A percentile compares a stretch with the other conserved stretches of the same genome.
Conservation (phyloP, 2,888 invertebrate genomes). For the Scaptomyza cyrtandrae region DNA sequence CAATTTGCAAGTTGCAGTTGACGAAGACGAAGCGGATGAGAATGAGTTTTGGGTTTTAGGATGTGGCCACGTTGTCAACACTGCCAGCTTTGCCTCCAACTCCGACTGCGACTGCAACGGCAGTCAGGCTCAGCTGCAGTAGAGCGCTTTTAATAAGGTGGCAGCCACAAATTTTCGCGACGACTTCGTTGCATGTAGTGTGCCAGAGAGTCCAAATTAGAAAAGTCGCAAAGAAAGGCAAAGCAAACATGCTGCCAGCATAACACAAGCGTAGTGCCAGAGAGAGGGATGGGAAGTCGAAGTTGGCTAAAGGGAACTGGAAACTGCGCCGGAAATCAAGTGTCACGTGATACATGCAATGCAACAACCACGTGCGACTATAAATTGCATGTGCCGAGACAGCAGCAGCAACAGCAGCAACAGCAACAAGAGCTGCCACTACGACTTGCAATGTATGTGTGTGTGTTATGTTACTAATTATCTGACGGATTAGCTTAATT, state of each 20-base stretch:
- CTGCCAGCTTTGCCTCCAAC: slow-evolving; percentile 21
- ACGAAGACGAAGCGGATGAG: slow-evolving; percentile 52
- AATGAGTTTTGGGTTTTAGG: slow-evolving; percentile 24
- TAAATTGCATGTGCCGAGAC: slow-evolving; percentile 73
- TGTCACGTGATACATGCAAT: slow-evolving; percentile 80
- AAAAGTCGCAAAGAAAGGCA: slow-evolving; percentile 78
- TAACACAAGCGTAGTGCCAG: slow-evolving; percentile 25
- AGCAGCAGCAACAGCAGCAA: slow-evolving; percentile 37
- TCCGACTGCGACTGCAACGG: too few relatives aligned
- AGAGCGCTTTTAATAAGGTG: slow-evolving; percentile 79
- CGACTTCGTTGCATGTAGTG: slow-evolving; percentile 75
- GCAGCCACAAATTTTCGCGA: slow-evolving; percentile 74
- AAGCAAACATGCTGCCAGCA: slow-evolving; percentile 51
- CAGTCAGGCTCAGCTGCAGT: slow-evolving; percentile 59
- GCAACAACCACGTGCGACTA: slow-evolving; percentile 79
- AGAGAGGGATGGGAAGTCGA: not conserved
- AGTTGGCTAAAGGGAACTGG: slow-evolving; percentile 22
- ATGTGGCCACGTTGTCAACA: slow-evolving; percentile 56
- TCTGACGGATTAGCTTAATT: slow-evolving; percentile 84
- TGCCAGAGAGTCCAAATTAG: slow-evolving; percentile 75
- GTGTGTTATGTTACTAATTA: slow-evolving; percentile 82
- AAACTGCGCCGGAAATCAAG: slow-evolving; percentile 76
- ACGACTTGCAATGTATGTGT: slow-evolving; percentile 42
- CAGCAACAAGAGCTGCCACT: slow-evolving; percentile 44
- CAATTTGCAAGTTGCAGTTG: slow-evolving; percentile 73